Evolutionary conservation across 2,113 vertebrate genomes (phyloP), one percentile per base, ranked within the genome.

Genomic region (Lucifuga dentata): DNA sequence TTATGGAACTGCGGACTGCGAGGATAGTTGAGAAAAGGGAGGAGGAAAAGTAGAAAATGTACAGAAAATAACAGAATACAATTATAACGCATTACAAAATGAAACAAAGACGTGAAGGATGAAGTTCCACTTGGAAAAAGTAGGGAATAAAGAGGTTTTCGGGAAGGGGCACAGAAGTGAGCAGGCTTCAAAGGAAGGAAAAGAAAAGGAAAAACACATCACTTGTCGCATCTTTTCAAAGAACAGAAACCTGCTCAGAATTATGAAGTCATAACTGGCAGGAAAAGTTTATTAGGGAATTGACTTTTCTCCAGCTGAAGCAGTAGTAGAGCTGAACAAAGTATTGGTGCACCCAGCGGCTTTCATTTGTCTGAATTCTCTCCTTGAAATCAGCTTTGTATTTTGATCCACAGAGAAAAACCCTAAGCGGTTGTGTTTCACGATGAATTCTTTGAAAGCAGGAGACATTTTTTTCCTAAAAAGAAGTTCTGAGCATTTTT

Each of bases 361-460:
- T 82, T 74, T 60, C 46, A 81, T 81, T 85, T 75, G 50, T 38
- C 41, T 41, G 38, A 75, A 24, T 72, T 79, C 43, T 63, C 46
- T 80, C 73, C 38, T 16, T 7, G 36, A 52, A 77, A 68, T 51
- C 55, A 53, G 63, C 66, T 78, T 78, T 73, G 62, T 67, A 63
- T 75, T 78, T 58, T 46, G 32, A 66, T 66, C 48, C 40, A 48
- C 5, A 53, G 1, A 35, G 19, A 16, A 29, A 7, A 11, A 64
- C 12, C 35, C 33, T 48, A 53, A 38, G 40, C 58, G 41, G 52
- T 66, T 24, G 26, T 67, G 50, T 71, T 44, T 19, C 45, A 78
- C 69, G 77, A 76, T 84, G 80, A 78, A 24, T 53, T 19, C 33
- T 78, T 73, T 73, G 36, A 81, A 80, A 56, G 51, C 49, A 44